Evolutionary conservation across 2,888 invertebrate species (phyloP).

Genomic region (Coremacera marginata): DNA sequence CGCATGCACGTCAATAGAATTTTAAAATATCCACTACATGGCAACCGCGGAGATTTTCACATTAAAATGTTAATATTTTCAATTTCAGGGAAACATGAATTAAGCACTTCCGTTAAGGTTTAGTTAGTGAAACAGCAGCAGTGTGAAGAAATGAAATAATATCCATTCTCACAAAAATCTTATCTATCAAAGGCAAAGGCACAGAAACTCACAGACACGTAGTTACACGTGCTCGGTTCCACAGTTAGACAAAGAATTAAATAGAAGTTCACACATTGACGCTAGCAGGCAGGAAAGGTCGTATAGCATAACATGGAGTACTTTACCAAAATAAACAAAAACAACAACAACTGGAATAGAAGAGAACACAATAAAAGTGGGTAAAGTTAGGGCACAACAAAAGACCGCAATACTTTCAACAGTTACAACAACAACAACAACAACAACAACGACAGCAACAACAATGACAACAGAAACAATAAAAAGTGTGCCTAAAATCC

Average conservation of each 20-base stretch:
- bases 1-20: too few species aligned
- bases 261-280: conserved; percentile 10
- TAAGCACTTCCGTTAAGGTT: conserved; percentile 13
- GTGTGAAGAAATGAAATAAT: not conserved
- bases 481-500: conserved; percentile 30
- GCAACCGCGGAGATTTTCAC: too few species aligned
- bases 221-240: not conserved
- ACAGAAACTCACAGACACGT: not conserved
- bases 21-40: too few species aligned
- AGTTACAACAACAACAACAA: not conserved
- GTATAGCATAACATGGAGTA: too few species aligned
- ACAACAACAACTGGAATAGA: not conserved
- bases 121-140: not conserved
- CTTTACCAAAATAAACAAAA: not conserved
- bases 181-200: not conserved
- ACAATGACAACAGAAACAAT: not conserved
- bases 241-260: not conserved
- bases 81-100: not conserved
- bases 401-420: not conserved
- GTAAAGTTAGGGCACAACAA: not conserved
- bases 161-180: not conserved
- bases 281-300: not conserved
- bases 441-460: not conserved
- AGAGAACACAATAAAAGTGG: not conserved
- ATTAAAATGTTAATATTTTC: conserved; percentile 7